phyloP scores from a whole-genome alignment of 1,140 invertebrate species.

The Andrena cerasifolii region DNA sequence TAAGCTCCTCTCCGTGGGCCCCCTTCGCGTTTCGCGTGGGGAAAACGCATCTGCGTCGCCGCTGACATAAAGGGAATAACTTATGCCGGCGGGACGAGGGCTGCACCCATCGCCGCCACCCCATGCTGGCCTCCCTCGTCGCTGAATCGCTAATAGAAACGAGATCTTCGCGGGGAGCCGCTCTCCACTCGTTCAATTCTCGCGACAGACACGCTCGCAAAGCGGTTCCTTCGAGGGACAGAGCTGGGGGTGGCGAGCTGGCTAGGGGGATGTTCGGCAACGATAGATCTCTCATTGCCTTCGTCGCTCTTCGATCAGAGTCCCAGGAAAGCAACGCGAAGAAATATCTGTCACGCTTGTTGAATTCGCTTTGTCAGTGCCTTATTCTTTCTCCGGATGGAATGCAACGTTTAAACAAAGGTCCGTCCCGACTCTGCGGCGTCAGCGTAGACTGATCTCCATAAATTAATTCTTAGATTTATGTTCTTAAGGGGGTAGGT shows the following conservation, averaged over 20 bases:
- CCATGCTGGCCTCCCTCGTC: background rate
- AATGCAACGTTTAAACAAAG: too few species aligned
- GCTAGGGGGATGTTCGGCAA: background rate
- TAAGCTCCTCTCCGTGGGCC: background rate
- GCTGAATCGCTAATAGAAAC: slow-evolving; percentile 38
- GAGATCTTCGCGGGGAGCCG: slow-evolving; percentile 31
- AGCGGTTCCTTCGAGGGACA: background rate
- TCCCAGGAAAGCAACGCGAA: too few species aligned
- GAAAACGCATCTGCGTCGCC: slow-evolving; percentile 21
- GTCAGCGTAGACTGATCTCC: too few species aligned
- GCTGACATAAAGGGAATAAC: slow-evolving; percentile 35
- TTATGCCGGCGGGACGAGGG: slow-evolving; percentile 6
- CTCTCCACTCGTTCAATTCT: slow-evolving; percentile 19
- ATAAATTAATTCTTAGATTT: too few species aligned
- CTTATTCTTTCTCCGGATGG: too few species aligned
- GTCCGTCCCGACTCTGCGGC: too few species aligned
- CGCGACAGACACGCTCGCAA: slow-evolving; percentile 4
- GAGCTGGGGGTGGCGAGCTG: background rate
- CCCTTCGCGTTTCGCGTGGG: slow-evolving; percentile 12
- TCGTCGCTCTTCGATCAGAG: too few species aligned
- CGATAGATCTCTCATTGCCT: too few species aligned
- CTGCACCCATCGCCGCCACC: background rate
- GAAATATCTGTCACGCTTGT: too few species aligned
- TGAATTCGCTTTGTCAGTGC: too few species aligned
- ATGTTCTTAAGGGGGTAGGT: too few species aligned